Conservation (phyloP, 2,797 vertebrate species). For the Caiman crocodilus region DNA sequence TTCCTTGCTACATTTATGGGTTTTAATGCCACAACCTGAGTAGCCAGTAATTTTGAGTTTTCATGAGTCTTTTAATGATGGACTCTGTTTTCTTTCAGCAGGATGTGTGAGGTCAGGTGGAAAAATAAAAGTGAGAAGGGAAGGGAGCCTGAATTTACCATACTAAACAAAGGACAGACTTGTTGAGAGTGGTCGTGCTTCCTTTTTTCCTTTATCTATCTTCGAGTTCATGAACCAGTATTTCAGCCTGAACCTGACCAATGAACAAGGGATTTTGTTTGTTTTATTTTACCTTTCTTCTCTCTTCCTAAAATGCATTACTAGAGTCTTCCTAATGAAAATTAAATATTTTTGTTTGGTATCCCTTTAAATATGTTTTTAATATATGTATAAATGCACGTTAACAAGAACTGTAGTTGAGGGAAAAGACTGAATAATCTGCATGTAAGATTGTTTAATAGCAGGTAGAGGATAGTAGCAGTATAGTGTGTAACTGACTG, state of each 20-base stretch:
- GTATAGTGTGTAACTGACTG: not conserved
- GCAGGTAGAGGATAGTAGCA: not conserved
- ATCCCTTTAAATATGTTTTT: not conserved
- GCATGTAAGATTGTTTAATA: not conserved
- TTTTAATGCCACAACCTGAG: no score
- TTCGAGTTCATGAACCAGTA: not conserved
- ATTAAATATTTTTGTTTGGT: not conserved
- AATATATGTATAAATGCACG: not conserved
- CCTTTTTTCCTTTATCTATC: not conserved
- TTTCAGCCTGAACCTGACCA: not conserved
- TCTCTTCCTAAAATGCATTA: not conserved
- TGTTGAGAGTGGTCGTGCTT: not conserved
- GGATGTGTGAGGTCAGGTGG: no score
- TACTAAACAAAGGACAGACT: not conserved
- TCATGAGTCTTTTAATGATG: not conserved
- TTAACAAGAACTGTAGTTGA: not conserved
- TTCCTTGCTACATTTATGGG: no score
- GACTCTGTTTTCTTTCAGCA: not conserved
- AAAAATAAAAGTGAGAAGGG: no score
- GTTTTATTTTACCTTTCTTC: not conserved
- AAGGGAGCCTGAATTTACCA: not conserved
- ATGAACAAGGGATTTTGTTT: not conserved
- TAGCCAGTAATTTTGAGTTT: not conserved
- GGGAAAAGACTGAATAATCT: not conserved
- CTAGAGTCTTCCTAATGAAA: not conserved